Evolutionary conservation across 1,140 invertebrate species (phyloP), one percentile per base, ranked within the genome.

Genomic region (Notospermus geniculatus): DNA sequence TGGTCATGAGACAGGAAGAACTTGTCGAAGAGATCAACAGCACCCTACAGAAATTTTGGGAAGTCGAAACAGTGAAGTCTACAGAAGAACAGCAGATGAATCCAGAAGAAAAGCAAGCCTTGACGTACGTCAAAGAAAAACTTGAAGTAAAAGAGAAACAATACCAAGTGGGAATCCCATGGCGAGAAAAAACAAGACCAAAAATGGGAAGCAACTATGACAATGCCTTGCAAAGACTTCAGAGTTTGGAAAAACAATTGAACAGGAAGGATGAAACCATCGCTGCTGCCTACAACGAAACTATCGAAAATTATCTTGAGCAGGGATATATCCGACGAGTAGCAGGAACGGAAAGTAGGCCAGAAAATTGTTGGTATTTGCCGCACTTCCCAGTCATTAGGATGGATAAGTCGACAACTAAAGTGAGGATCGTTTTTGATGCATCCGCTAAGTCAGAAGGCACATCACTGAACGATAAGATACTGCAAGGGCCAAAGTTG

Each of bases 401-500:
- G 1, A 60, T 52, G 22, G 60, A 60, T 19, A 58, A 54, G n/a
- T 36, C 23, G 9, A 65, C 66, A 13, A 65, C 60, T 27, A 63
- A 68, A 55, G 60, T 61, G 22, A 17, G 60, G 7, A 63, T 68
- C 4, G 66, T 65, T 23, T 65, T 68, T 50, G 63, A 68, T 39
- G 66, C 66, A 23, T 59, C 63, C 17, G 60, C 66, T 1, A 65
- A 63, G 25, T 50, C 46, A 52, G n/a, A 53, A 1, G 54, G 54
- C 15, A 53, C 55, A 29, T 59, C 53, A 11, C 19, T 66, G 4
- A 66, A 60, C 59, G 57, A 66, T 28, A 15, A 32, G 9, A 56
- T 72, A 28, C 50, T 60, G 15, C 2, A 55, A 9, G 71, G 71
- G 0, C 78, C 82, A 22, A 75, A 75, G 55, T 45, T 84, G 0